Evolutionary conservation across 2,113 vertebrate species (phyloP).

Genomic region (Lates calcarifer): DNA sequence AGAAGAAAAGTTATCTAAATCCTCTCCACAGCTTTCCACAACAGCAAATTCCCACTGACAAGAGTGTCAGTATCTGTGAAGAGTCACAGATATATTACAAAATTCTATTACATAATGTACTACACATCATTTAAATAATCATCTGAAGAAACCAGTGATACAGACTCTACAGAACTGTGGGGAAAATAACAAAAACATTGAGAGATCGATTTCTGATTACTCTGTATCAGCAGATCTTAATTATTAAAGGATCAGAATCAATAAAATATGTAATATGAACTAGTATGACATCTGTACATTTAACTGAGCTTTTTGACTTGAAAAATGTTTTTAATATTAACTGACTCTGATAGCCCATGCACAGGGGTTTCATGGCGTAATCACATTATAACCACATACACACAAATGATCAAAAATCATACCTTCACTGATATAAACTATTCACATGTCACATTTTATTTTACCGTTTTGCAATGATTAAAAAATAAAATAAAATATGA

Average conservation of each 20-base stretch:
- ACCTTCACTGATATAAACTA: background rate
- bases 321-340: background rate
- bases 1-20: background rate
- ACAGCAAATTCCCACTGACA: background rate
- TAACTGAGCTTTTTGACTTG: background rate
- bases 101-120: background rate
- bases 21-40: background rate
- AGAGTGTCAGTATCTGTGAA: too few relatives aligned
- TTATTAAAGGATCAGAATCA: background rate
- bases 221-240: background rate
- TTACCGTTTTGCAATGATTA: background rate
- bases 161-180: background rate
- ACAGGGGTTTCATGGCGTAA: too few relatives aligned
- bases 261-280: background rate
- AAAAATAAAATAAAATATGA: background rate
- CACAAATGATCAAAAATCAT: too few relatives aligned
- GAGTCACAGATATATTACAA: background rate
- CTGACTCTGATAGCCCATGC: too few relatives aligned
- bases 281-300: background rate
- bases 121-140: background rate
- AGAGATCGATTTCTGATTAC: background rate
- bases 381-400: too few relatives aligned
- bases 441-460: too few relatives aligned
- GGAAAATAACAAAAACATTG: too few relatives aligned
- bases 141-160: background rate